Percentiles rank a stretch among this genome's conserved stretches.
These are phyloP conservation scores for Caenorhabditis tropicalis DNA, from an alignment of 1,140 invertebrate genomes.

Conservation along the genomic window DNA sequence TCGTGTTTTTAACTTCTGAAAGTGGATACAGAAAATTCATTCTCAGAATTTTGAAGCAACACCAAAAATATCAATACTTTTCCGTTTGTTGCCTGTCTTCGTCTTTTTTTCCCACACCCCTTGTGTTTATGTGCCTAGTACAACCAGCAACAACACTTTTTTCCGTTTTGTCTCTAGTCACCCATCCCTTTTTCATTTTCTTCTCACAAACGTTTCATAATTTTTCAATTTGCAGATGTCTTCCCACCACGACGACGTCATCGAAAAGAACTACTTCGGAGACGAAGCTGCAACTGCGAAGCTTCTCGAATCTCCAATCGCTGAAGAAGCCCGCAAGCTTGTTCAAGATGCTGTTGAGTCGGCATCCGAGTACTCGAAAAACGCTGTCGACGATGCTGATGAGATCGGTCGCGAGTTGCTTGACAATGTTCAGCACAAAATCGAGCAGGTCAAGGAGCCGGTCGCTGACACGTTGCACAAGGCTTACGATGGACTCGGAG, in stretches of 20 bases:
- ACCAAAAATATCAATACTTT: slow-evolving; percentile 21
- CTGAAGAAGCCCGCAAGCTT: not conserved
- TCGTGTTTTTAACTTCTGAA: not conserved
- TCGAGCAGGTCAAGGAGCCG: not conserved
- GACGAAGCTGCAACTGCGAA: not conserved
- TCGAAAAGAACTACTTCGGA: slow-evolving; percentile 26
- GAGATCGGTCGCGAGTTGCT: slow-evolving; percentile 35
- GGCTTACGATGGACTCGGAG: not conserved
- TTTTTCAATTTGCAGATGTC: slow-evolving; percentile 16
- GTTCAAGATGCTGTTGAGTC: slow-evolving; percentile 32
- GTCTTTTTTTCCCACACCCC: not conserved
- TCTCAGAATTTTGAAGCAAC: not conserved
- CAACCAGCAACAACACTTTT: not conserved
- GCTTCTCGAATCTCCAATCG: slow-evolving; percentile 25
- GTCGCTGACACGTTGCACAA: not conserved
- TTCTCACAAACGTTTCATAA: not conserved
- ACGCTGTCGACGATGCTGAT: slow-evolving; percentile 11
- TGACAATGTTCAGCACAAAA: not conserved
- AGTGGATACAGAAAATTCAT: not conserved
- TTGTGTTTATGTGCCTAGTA: slow-evolving; percentile 16
- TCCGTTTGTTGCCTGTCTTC: not conserved
- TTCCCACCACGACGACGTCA: slow-evolving; percentile 21
- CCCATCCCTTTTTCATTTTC: not conserved
- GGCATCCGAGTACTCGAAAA: slow-evolving; percentile 32
- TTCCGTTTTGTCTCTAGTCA: not conserved